Percentiles rank a stretch among this genome's conserved stretches.
phyloP scores from a whole-genome alignment of 2,797 vertebrate species.

The Miichthys miiuy region DNA sequence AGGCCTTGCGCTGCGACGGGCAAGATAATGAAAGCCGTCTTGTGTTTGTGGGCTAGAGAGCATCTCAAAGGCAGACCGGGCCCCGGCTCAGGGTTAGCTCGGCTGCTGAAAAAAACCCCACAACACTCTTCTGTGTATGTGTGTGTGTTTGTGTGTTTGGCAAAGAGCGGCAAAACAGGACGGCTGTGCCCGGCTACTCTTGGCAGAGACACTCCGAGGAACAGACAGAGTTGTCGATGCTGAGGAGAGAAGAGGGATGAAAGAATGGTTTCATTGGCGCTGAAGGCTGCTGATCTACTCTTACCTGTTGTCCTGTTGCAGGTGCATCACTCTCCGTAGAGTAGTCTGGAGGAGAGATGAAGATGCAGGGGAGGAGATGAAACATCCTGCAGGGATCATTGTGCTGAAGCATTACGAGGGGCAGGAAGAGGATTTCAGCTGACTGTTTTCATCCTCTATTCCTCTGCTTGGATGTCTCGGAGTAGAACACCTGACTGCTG shows the following conservation, averaged over 20 bases:
- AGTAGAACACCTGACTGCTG: constrained; percentile 48
- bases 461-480: constrained; percentile 31
- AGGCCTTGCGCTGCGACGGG: constrained; percentile 98
- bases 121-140: constrained; percentile 74
- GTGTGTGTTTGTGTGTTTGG: constrained; percentile 89
- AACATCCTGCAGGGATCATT: constrained; percentile 41
- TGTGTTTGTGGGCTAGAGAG: constrained; percentile 99
- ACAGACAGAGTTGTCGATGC: constrained; percentile 71
- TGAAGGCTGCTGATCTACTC: constrained; percentile 38
- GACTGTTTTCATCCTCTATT: constrained; percentile 42
- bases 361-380: constrained; percentile 49
- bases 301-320: constrained; percentile 75
- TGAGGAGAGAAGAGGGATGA: constrained; percentile 64
- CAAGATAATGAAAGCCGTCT: constrained; percentile 99
- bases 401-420: constrained; percentile 62
- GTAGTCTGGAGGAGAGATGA: constrained; percentile 41
- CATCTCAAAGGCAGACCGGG: constrained; percentile 96
- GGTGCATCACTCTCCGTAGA: constrained; percentile 53
- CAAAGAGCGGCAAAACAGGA: constrained; percentile 88
- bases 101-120: constrained; percentile 80
- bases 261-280: constrained; percentile 36
- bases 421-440: constrained; percentile 47
- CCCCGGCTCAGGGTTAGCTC: constrained; percentile 95
- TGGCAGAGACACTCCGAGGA: constrained; percentile 76
- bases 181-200: constrained; percentile 75